Base-by-base conservation (phyloP, 1,140 invertebrate species). In the Daktulosphaira vitifoliae region DNA sequence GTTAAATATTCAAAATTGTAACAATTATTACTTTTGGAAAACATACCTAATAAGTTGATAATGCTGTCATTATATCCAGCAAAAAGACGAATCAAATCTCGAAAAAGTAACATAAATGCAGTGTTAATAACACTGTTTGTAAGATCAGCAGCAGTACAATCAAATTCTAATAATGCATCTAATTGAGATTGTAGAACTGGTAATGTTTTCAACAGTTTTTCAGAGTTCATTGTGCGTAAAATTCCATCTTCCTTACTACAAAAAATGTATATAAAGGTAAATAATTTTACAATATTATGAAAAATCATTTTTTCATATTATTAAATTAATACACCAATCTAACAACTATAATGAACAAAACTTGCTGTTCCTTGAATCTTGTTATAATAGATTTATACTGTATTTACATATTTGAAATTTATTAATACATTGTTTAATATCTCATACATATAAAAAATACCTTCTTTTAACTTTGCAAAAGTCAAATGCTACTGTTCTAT, bases 11-110 rank as follows among this genome's bases (percentile, higher is more conserved):
- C 56, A 62, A 22, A 38, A 62, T 39, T 62, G 56, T 46, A 46
- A 18, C 13, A 22, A 29, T 26, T 48, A 23, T 6, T 20, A 20
- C 26, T 1, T 18, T 26, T 33, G 46, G 44, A 50, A 56, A 25
- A 69, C 69, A 75, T 76, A 87, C 86, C 87, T 77, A 99, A 80
- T 69, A 99, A 82, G 82, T 99, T 99, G 72, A 99, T 99, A 70
- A 99, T 96, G 69, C 94, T 96, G 79, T 99, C 96, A 77, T 99
- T 99, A 79, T 99, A 99, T 76, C 96, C 97, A 51, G 96, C 97
- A 82, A 99, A 99, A 65, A 99, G 80, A 71, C 96, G 84, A 75
- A 99, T 99, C 70, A 99, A 84, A 82, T 99, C 97, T 77, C 96
- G 84, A 78, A 99, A 99, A 46, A 99, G 81, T 66, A 99, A 80